A percentile compares a stretch with the other conserved stretches of the same genome.
phyloP scores from a whole-genome alignment of 2,797 vertebrate species.

The Cheirogaleus major region DNA sequence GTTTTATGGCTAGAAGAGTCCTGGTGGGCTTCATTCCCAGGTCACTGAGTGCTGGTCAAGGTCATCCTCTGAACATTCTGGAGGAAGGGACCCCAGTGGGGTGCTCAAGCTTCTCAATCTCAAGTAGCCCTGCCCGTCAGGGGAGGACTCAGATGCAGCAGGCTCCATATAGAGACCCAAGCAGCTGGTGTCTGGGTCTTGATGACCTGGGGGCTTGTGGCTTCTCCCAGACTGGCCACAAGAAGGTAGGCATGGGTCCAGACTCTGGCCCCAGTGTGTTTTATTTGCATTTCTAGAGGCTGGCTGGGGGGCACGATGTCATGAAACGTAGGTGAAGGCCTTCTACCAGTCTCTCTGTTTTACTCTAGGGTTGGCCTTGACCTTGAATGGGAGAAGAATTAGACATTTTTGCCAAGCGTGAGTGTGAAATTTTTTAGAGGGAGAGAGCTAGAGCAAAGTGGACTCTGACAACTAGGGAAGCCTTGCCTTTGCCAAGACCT shows the following conservation, averaged over 20 bases:
- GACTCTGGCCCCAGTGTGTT: not conserved
- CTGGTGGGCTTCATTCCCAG: not conserved
- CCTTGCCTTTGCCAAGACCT: not conserved
- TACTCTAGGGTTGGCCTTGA: not conserved
- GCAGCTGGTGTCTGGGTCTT: not conserved
- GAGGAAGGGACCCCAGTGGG: not conserved
- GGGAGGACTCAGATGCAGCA: not conserved
- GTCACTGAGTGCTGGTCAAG: not conserved
- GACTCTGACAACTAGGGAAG: not conserved
- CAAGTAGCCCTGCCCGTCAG: not conserved
- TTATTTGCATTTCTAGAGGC: constrained; percentile 6
- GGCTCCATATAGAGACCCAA: not conserved
- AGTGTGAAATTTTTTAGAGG: not conserved
- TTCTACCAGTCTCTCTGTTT: not conserved
- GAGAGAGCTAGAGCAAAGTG: not conserved
- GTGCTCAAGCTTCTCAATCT: not conserved
- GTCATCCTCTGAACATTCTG: not conserved
- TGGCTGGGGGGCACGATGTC: not conserved
- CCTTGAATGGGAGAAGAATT: not conserved
- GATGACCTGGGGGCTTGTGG: not conserved
- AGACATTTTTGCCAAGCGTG: not conserved
- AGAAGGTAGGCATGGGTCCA: not conserved
- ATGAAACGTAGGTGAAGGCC: not conserved
- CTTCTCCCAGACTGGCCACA: not conserved
- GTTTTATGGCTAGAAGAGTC: not conserved